Evolutionary conservation across 2,113 vertebrate genomes (phyloP), one percentile per base, ranked within the genome.

Genomic region (Hypanus sabinus): DNA sequence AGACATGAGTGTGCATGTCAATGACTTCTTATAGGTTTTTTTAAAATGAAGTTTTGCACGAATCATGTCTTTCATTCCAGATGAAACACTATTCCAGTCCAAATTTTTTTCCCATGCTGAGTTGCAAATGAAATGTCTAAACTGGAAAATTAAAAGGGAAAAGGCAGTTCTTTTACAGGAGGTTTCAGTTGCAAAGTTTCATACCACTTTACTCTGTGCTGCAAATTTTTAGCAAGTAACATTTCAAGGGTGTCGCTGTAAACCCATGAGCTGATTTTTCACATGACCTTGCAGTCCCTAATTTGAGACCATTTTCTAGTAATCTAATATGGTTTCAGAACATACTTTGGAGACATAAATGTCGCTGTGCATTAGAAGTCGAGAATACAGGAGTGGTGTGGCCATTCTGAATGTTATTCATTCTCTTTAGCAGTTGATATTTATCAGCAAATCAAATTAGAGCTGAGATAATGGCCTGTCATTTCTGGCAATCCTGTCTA

Each of bases 401-500:
- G 68, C 91, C 91, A 93, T 73, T 30, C 38, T 73, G 70, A 73
- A 75, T 24, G 91, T 75, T 93, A 93, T 93, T 73, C 68, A 93
- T 93, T 55, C 70, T 24, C 38, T 73, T 73, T 75, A 46, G 55
- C 70, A 30, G 91, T 55, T 14, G 70, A 73, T 93, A 93, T 73
- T 93, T 73, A 93, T 73, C 91, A 93, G 70, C 91, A 93, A 73
- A 93, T 93, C 91, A 93, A 73, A 93, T 93, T 93, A 93, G 91
- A 71, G 36, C 91, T 14, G 24, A 27, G 91, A 93, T 93, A 93
- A 73, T 93, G 36, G 91, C 91, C 91, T 93, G 70, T 75, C 91
- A 93, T 93, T 93, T 93, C 73, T 93, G 70, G 91, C 91, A 93
- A 73, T 93, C 91, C 68, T 75, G 65, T 71, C 91, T 93, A 93